Conservation (phyloP, 2,797 vertebrate genomes). For the Poeciliopsis presidionis region DNA sequence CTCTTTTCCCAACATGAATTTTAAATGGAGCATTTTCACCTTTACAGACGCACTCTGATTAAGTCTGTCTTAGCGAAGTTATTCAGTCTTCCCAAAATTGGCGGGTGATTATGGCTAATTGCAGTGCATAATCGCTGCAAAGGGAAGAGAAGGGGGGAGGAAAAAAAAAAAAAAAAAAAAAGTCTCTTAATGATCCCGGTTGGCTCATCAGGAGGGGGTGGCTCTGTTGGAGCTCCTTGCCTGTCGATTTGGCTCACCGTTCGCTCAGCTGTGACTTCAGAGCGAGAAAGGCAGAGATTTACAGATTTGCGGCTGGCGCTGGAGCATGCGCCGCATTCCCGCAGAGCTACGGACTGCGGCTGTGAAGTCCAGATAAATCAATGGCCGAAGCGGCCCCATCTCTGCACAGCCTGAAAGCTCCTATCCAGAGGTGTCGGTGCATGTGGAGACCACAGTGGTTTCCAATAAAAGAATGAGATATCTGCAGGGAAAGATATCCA, state of each 20-base stretch:
- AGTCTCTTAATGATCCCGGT: neutral
- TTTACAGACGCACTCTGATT: neutral
- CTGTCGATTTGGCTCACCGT: slow-evolving; percentile 2
- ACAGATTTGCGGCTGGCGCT: slow-evolving; percentile 27
- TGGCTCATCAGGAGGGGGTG: slow-evolving; percentile 8
- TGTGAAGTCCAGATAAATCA: slow-evolving; percentile 54
- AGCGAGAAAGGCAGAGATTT: slow-evolving; percentile 24
- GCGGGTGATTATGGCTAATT: slow-evolving; percentile 14
- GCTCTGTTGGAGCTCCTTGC: neutral
- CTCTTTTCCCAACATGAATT: neutral
- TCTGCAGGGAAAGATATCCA: slow-evolving; percentile 15
- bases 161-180: neutral
- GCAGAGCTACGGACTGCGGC: slow-evolving; percentile 23
- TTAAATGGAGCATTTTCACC: neutral
- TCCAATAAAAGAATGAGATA: slow-evolving; percentile 18
- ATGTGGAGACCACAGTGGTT: slow-evolving; percentile 17
- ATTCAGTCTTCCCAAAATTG: neutral
- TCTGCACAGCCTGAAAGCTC: slow-evolving; percentile 40
- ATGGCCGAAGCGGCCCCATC: slow-evolving; percentile 40
- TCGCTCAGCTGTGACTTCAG: slow-evolving; percentile 31
- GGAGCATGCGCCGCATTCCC: slow-evolving; percentile 16
- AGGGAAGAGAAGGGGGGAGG: neutral
- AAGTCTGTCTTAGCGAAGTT: neutral
- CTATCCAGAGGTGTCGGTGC: slow-evolving; percentile 23
- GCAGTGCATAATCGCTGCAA: neutral